Evolutionary conservation across 2,113 vertebrate species (phyloP).

Genomic region (Poeciliopsis turrubarensis): DNA sequence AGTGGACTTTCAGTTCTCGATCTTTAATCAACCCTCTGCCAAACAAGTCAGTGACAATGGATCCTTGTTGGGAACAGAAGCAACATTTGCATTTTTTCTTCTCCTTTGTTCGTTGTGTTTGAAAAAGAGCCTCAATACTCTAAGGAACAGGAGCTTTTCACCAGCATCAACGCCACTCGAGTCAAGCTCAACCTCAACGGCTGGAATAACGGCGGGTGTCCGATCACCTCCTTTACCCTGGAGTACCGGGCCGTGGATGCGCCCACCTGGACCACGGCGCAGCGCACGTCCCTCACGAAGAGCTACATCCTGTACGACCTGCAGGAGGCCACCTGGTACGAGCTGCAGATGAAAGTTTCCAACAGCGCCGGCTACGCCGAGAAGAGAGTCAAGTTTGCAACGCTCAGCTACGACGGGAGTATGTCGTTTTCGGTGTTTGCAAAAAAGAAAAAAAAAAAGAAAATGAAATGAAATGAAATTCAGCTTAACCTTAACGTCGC

Average conservation of each 20-base stretch:
- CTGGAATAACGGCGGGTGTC: constrained; percentile 98
- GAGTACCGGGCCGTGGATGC: constrained; percentile 92
- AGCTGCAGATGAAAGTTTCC: constrained; percentile 95
- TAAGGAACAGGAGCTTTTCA: constrained; percentile 97
- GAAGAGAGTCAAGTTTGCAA: constrained; percentile 95
- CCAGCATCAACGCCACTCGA: constrained; percentile 92
- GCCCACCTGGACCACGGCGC: constrained; percentile 90
- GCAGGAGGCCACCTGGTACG: constrained; percentile 97
- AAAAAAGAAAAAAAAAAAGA: neutral
- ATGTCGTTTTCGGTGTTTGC: constrained; percentile 68
- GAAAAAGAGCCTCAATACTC: constrained; percentile 94
- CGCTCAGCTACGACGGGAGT: constrained; percentile 95
- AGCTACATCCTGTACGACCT: constrained; percentile 95
- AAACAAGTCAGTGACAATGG: neutral
- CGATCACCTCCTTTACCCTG: constrained; percentile 94
- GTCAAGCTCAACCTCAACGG: constrained; percentile 94
- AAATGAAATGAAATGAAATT: neutral
- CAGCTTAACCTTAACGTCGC: too few species aligned
- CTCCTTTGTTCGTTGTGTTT: neutral
- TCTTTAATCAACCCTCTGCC: too few species aligned
- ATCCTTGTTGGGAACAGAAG: neutral
- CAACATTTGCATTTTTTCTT: neutral
- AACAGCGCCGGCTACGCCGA: constrained; percentile 97
- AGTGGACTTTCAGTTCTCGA: neutral
- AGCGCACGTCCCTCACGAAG: constrained; percentile 94